Conservation (phyloP, 37 sponge, comb jelly and placozoan genomes). For the Aphrocallistes beatrix region DNA sequence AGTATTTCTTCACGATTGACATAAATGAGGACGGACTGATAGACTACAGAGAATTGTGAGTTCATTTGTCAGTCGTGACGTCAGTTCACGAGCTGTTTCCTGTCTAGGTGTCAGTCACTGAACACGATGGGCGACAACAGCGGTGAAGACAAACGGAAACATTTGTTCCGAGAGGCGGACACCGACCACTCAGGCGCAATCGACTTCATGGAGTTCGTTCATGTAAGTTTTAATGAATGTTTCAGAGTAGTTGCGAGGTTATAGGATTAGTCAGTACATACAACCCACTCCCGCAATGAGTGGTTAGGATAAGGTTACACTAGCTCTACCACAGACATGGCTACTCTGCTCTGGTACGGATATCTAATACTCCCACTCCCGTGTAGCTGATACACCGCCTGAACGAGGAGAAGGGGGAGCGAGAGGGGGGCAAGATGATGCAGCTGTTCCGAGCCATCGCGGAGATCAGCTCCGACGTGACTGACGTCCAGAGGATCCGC, state of each 20-base stretch:
- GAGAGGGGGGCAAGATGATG: not conserved
- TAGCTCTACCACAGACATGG: no score
- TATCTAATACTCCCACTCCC: not conserved
- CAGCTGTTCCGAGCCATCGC: not conserved
- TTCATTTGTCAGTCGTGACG: not conserved
- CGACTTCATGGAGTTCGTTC: not conserved
- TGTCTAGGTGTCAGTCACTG: not conserved
- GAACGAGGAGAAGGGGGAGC: not conserved
- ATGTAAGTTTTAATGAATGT: not conserved
- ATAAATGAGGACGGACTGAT: not conserved
- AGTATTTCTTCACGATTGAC: not conserved
- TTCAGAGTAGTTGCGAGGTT: no score
- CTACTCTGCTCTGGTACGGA: no score
- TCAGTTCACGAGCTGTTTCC: not conserved
- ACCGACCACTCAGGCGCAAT: conserved; percentile 4
- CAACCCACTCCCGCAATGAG: no score
- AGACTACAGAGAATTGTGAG: not conserved
- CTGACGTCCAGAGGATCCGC: not conserved
- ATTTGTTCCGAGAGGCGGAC: not conserved
- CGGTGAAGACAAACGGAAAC: not conserved
- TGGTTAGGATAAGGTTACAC: no score
- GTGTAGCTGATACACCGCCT: not conserved
- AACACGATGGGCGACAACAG: conserved; percentile 1
- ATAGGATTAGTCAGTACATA: no score
- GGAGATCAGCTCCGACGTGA: conserved; percentile 15